Evolutionary conservation across 2,113 vertebrate genomes (phyloP), one percentile per base, ranked within the genome.

Genomic region (Cephalopholis sonnerati): DNA sequence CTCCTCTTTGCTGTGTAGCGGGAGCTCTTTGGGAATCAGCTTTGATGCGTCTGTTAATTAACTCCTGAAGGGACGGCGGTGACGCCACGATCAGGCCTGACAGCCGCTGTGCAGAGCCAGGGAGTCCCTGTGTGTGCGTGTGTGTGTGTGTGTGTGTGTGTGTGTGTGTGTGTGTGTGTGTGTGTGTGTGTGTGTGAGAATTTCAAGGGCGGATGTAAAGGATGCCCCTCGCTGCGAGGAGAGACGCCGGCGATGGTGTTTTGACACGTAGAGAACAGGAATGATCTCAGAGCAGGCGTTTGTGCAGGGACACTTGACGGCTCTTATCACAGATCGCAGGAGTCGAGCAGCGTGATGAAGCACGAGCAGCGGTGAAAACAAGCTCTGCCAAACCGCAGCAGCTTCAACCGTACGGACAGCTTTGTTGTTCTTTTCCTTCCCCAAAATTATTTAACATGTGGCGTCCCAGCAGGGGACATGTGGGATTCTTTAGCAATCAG

Each of bases 21-120:
- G 17, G 16, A 64, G 62, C 70, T 70, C 76, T 79, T 67, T 70
- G 67, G 75, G 88, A 65, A 54, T 50, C 66, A 16, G 61, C 93
- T 94, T 93, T 94, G 93, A 95, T 93, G 91, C 70, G 50, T 51
- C 55, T 86, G 74, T 87, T 94, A 94, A 95, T 95, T 89, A 93
- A 93, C 88, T 94, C 92, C 92, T 94, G 79, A 83, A 92, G 90
- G 91, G 69, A 82, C 53, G 51, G 27, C 54, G 24, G 48, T n/a
- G 69, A 79, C 73, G 53, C 73, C 81, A 66, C 67, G 78, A 63
- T 85, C 79, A 53, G 72, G 69, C 72, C 70, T 88, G 91, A 90
- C 88, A 92, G 77, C 59, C n/a, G 29, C 68, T 4, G 9, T 18
- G 72, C 1, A 5, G 48, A 51, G 64, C n/a, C 24, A 41, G 16